Evolutionary conservation across 2,113 vertebrate species (phyloP).

Genomic region (Ochotona princeps): DNA sequence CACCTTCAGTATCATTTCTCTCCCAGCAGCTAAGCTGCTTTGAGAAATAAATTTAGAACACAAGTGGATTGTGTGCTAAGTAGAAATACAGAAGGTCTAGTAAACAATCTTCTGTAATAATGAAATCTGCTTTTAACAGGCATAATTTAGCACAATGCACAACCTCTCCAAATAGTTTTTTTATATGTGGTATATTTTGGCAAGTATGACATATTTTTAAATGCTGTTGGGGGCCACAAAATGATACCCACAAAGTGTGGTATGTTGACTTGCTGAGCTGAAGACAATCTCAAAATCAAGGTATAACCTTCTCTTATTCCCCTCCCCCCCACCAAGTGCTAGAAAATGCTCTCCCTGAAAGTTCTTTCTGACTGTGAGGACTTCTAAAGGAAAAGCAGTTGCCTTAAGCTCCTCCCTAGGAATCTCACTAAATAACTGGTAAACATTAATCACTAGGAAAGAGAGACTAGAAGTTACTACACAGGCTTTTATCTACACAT

Average conservation of each 20-base stretch:
- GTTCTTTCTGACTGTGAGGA: not conserved
- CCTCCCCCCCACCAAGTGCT: no score
- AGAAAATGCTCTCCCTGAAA: not conserved
- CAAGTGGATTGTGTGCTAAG: constrained; percentile 57
- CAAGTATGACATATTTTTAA: constrained; percentile 22
- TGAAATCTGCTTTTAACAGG: not conserved
- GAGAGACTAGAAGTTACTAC: not conserved
- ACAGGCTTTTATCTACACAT: not conserved
- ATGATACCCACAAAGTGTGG: not conserved
- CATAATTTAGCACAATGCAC: not conserved
- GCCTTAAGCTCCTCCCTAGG: not conserved
- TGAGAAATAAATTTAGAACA: constrained; percentile 71
- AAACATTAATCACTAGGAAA: not conserved
- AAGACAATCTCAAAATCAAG: not conserved
- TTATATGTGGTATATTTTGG: not conserved
- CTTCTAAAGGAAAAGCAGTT: not conserved
- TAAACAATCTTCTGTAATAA: constrained; percentile 56
- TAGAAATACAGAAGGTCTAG: constrained; percentile 54
- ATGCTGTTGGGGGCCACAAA: not conserved
- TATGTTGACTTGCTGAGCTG: not conserved
- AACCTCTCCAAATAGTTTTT: not conserved
- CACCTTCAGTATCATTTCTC: constrained; percentile 51
- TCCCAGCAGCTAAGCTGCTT: constrained; percentile 39
- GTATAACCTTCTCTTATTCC: not conserved
- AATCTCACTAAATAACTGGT: not conserved